Evolutionary conservation across 2,113 vertebrate genomes (phyloP).

Genomic region (Chrysochloris asiatica): DNA sequence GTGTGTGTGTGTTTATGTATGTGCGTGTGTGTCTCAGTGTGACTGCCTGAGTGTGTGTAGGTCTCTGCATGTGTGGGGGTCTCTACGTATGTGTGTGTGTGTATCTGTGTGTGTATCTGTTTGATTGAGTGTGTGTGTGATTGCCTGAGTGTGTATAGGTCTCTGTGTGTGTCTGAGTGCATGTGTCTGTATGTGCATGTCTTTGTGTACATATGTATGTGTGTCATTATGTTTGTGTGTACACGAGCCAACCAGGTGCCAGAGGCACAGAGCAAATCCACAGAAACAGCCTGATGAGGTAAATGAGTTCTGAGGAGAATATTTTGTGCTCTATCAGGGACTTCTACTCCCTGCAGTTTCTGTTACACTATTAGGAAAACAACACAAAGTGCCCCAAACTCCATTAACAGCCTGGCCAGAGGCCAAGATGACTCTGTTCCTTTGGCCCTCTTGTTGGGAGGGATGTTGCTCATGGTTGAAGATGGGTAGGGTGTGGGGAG

Average conservation of each 20-base stretch:
- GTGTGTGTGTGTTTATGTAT: too few species aligned
- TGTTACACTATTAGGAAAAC: background rate
- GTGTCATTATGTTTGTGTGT: background rate
- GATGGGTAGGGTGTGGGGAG: too few species aligned
- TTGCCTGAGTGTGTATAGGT: too few species aligned
- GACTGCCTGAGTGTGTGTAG: too few species aligned
- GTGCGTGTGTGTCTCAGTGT: too few species aligned
- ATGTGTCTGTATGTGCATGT: background rate
- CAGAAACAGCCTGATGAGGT: background rate
- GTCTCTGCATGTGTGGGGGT: too few species aligned
- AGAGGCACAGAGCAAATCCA: accelerated
- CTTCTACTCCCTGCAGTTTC: background rate
- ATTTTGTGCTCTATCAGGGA: background rate
- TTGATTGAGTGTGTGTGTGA: too few species aligned
- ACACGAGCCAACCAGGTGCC: background rate
- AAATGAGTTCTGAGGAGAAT: too few species aligned
- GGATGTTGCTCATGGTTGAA: background rate
- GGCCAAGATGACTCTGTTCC: too few species aligned
- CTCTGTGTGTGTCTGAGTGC: background rate
- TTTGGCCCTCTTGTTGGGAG: background rate
- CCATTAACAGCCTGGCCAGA: too few species aligned
- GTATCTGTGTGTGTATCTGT: too few species aligned
- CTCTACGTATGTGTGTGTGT: too few species aligned
- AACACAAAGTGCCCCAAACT: background rate
- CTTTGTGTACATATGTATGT: background rate